Evolutionary conservation across 1,140 invertebrate species (phyloP), one percentile per base, ranked within the genome.

Genomic region (Papilio xuthus): DNA sequence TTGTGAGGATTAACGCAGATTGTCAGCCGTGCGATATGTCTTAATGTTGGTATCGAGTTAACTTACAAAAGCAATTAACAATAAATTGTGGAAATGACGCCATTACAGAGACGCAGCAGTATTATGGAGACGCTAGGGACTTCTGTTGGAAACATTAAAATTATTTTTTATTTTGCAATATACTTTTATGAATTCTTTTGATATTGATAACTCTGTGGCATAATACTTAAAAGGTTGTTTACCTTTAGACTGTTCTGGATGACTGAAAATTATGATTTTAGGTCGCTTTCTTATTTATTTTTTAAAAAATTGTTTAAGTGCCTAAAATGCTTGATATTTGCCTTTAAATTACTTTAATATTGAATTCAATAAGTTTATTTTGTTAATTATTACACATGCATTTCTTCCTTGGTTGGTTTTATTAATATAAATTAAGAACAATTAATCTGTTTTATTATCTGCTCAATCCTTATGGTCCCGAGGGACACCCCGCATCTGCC

Each of bases 1-100:
- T 7, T 32, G 60, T 63, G 26, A 28, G 3, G 23, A 18, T 63
- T 63, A 63, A 63, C 13, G 60, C 26, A 6, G 12, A 63, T 28
- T 63, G 60, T 63, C 12, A 15, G 13, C 60, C 60, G 60, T 63
- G 60, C 26, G 56, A 60, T 63, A 63, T 63, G 60, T 63, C 60
- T 63, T 32, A 28, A 60, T 60, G 26, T 26, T 28, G 12, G 60
- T 63, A 63, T 28, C 60, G 60, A 2, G 60, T 63, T 63, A 63
- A 63, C 10, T 28, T 26, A 15, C 12, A 28, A 28, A 63, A 28
- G 60, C 26, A 63, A 63, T 63, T 63, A 63, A 63, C 60, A 63
- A 63, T 63, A 63, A 63, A 63, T 63, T 63, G 12, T 63, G 60
- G 4, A 28, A 63, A 63, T 63, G 10, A 63, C 13, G 60, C 60